These are phyloP conservation scores for Sebastiscus albofasciatus DNA, from an alignment of 2,797 vertebrate species.

Conservation along the genomic window DNA sequence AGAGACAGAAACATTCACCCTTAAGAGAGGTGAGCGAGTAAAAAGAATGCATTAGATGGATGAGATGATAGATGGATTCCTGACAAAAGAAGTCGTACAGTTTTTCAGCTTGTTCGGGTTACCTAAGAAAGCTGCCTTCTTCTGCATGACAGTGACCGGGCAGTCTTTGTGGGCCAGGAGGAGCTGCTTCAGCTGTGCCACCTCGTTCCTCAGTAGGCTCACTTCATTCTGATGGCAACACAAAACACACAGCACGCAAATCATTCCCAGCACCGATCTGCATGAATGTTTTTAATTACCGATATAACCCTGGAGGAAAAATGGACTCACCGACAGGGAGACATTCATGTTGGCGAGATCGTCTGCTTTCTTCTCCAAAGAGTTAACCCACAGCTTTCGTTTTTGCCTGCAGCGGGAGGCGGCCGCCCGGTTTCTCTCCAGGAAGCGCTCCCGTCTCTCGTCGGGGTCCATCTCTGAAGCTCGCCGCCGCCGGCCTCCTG, in stretches of 20 bases:
- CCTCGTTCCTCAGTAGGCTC: conserved; percentile 91
- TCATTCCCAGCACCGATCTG: conserved; percentile 10
- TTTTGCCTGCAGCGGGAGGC: conserved; percentile 96
- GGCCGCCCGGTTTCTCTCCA: conserved; percentile 93
- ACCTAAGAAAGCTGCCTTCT: conserved; percentile 94
- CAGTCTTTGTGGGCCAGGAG: conserved; percentile 97
- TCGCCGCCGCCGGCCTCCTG: conserved; percentile 89
- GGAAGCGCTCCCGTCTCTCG: conserved; percentile 92
- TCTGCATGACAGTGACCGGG: conserved; percentile 95
- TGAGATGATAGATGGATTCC: conserved; percentile 61
- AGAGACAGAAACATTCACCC: conserved; percentile 81
- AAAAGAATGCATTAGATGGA: conserved; percentile 75
- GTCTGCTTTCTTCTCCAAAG: conserved; percentile 96
- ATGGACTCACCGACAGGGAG: conserved; percentile 88
- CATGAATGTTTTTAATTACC: neutral
- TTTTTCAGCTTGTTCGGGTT: conserved; percentile 18
- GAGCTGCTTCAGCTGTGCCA: conserved; percentile 95
- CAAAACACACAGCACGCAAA: conserved; percentile 25
- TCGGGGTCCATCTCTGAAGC: conserved; percentile 93
- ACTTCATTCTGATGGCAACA: conserved; percentile 89
- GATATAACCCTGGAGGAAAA: neutral
- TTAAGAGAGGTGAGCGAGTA: conserved; percentile 81
- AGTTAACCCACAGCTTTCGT: conserved; percentile 94
- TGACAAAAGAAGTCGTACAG: conserved; percentile 20
- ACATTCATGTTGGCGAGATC: conserved; percentile 93